A percentile compares a stretch with the other conserved stretches of the same genome.
These are phyloP conservation scores for Rutpela maculata DNA, from an alignment of 2,888 invertebrate genomes.

Conservation along the genomic window DNA sequence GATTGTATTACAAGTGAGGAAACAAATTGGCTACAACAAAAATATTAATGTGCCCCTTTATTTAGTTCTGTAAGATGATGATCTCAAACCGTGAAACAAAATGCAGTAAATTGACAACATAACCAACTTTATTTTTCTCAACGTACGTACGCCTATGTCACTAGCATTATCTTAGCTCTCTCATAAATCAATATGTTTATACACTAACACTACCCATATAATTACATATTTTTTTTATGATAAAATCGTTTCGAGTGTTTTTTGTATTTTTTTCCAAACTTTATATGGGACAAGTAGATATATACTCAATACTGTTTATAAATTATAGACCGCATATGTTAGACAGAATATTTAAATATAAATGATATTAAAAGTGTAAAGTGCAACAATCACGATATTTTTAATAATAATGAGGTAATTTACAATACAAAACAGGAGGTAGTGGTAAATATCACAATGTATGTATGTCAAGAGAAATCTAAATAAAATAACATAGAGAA, in stretches of 20 bases:
- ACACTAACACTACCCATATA: slow-evolving; percentile 1
- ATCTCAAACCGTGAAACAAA: too few relatives aligned
- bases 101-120: too few relatives aligned
- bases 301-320: background rate
- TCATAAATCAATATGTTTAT: slow-evolving; percentile 7
- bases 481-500: slow-evolving; percentile 2
- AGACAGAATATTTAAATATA: background rate
- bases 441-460: background rate
- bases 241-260: background rate
- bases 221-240: background rate
- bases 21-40: too few relatives aligned
- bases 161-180: background rate
- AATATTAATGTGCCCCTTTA: too few relatives aligned
- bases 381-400: background rate
- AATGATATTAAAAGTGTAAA: slow-evolving; percentile 7
- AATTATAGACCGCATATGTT: background rate
- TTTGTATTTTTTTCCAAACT: background rate
- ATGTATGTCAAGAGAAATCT: background rate
- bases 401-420: slow-evolving; percentile 1
- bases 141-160: background rate
- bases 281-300: slow-evolving; percentile 2
- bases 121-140: background rate
- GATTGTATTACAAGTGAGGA: too few relatives aligned
- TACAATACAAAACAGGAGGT: slow-evolving; percentile 2
- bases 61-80: too few relatives aligned